Base-by-base conservation (phyloP, 2,888 invertebrate species). In the Hecatera dysodea region DNA sequence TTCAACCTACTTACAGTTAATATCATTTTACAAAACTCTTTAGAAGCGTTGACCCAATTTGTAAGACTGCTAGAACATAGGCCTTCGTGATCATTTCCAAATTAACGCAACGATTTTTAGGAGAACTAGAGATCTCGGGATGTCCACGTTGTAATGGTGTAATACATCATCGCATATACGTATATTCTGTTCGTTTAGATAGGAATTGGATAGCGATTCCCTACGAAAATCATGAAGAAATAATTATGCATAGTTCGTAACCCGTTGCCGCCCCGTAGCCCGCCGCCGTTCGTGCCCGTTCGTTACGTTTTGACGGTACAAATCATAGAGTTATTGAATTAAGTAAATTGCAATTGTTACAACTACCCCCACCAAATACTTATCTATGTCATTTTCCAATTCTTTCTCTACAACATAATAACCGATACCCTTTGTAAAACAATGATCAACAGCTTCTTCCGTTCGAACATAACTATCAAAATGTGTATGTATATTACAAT, bases 361-460 rank as follows among this genome's bases (percentile, higher is more conserved):
- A 42, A 22, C 22, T 15, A 5, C n/a, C 17, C 9, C 33, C 7
- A 1, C 15, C 2, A 19, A 64, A 1, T 11, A 0, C 0, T 62
- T 19, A n/a, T 65, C 17, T 5, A 17, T 7, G 2, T 7, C 7
- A 17, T 46, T 46, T 27, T 22, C 24, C 9, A 24, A 33, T 19
- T 36, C 24, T 59, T 9, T 22, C 3, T 39, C 19, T n/a, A 29
- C 29, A 24, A 7, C 56, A 29, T 15, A 4, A n/a, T 24, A 74
- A 24, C n/a, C 19, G 2, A 72, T 55, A n/a, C n/a, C n/a, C n/a
- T n/a, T n/a, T 75, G n/a, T 53, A 69, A 59, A 72, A 68, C 46
- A 69, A 77, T 46, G 22, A 36, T 24, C 9, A 19, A 24, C 4
- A 39, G 39, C 33, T 39, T 22, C 6, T 42, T 46, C 5, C 27